These are phyloP conservation scores for Meleagris gallopavo DNA, from an alignment of 2,113 vertebrate species.

Conservation along the genomic window DNA sequence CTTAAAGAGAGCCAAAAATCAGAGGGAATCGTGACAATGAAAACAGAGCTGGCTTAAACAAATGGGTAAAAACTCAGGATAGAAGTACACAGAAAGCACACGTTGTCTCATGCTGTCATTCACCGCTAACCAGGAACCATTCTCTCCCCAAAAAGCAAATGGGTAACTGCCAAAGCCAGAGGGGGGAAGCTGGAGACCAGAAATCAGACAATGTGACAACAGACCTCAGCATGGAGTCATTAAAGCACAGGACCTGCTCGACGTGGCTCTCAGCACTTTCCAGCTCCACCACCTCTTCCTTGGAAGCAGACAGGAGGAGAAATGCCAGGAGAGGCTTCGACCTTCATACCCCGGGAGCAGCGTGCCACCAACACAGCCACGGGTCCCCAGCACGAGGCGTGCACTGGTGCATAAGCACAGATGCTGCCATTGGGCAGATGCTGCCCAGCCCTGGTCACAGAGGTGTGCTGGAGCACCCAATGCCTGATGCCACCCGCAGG, in stretches of 20 bases:
- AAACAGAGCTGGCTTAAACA: neutral
- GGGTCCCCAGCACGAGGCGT: accelerated
- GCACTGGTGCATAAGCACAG: accelerated
- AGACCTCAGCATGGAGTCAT: neutral
- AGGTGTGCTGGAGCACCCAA: neutral
- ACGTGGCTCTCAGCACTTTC: accelerated
- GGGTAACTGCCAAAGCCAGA: neutral
- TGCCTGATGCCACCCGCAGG: neutral
- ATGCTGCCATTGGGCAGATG: neutral
- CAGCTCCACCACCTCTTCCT: neutral
- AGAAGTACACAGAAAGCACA: neutral
- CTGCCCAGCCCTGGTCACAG: accelerated
- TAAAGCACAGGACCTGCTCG: accelerated
- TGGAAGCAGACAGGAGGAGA: neutral
- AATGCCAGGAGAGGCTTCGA: accelerated
- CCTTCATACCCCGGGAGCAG: neutral
- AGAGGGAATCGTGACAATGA: accelerated
- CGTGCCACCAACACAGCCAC: accelerated
- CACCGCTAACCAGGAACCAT: neutral
- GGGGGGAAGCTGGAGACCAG: neutral
- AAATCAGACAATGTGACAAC: accelerated
- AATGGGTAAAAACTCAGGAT: neutral
- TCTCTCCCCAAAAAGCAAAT: neutral
- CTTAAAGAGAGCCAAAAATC: neutral
- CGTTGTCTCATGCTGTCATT: neutral